A percentile compares a stretch with the other conserved stretches of the same genome.
phyloP scores from a whole-genome alignment of 2,113 vertebrate genomes.

The Cinclus cinclus region DNA sequence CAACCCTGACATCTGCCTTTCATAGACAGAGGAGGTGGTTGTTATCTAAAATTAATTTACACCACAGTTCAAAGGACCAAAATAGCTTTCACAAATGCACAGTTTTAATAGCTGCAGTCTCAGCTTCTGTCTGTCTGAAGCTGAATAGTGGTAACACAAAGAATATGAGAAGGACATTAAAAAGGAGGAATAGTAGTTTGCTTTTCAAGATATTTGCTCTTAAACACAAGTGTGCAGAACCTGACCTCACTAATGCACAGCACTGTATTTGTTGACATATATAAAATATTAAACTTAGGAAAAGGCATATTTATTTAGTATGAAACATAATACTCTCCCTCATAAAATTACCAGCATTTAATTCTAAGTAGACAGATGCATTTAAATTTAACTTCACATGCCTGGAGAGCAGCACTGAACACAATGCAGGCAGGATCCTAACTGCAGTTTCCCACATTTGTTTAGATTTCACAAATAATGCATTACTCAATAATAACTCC shows the following conservation, averaged over 20 bases:
- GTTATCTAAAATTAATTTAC: background rate
- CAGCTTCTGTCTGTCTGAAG: background rate
- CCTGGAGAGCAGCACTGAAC: background rate
- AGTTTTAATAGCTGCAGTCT: background rate
- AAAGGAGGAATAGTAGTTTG: background rate
- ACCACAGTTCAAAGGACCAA: background rate
- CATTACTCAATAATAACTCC: background rate
- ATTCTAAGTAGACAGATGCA: slow-evolving; percentile 17
- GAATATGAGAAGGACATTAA: background rate
- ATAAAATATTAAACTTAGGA: slow-evolving; percentile 15
- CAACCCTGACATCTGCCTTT: background rate
- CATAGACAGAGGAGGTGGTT: background rate
- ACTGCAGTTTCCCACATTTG: slow-evolving; percentile 1
- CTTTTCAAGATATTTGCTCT: background rate
- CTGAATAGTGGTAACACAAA: background rate
- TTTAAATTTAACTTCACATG: slow-evolving; percentile 19
- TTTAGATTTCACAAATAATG: slow-evolving; percentile 3
- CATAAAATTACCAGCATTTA: slow-evolving; percentile 30
- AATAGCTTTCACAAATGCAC: background rate
- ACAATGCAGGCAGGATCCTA: slow-evolving; percentile 9
- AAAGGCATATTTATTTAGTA: slow-evolving; percentile 27
- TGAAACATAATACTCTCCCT: slow-evolving; percentile 1
- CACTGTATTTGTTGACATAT: background rate
- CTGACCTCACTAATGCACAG: background rate
- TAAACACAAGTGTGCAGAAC: background rate